Evolutionary conservation across 2,113 vertebrate species (phyloP).

Genomic region (Chaetodon auriga): DNA sequence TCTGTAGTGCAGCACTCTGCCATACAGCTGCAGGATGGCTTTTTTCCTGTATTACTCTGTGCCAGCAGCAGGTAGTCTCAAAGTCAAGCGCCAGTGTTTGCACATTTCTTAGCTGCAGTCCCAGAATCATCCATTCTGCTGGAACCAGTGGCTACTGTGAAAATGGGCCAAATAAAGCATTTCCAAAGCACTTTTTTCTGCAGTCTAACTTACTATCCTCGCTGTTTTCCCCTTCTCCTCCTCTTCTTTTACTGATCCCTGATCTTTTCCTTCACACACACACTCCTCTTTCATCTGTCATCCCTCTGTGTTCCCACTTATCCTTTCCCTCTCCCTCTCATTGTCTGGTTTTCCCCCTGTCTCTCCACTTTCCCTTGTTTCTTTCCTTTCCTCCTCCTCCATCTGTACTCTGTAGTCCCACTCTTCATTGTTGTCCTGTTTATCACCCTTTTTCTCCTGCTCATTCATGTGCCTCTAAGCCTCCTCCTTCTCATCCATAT

Average conservation of each 20-base stretch:
- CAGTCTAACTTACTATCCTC: neutral
- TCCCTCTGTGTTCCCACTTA: neutral
- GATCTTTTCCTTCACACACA: neutral
- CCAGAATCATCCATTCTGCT: neutral
- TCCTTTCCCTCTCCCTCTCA: neutral
- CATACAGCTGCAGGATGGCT: neutral
- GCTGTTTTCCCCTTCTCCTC: neutral
- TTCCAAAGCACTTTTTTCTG: neutral
- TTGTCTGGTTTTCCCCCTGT: neutral
- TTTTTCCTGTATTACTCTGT: neutral
- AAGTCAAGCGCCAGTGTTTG: constrained; percentile 17
- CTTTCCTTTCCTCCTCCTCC: neutral
- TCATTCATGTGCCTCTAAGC: neutral
- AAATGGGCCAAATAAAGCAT: neutral
- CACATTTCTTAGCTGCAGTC: neutral
- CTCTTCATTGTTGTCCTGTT: constrained; percentile 2
- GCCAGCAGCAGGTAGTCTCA: neutral
- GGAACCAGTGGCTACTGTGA: neutral
- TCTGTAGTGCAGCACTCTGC: neutral
- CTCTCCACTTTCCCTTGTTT: neutral
- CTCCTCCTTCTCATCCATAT: neutral
- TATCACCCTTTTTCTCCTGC: neutral
- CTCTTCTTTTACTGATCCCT: neutral
- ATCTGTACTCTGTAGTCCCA: neutral
- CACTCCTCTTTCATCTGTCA: neutral